These are phyloP conservation scores for Drosophila phalerata DNA, from an alignment of 2,888 invertebrate species.

Conservation along the genomic window DNA sequence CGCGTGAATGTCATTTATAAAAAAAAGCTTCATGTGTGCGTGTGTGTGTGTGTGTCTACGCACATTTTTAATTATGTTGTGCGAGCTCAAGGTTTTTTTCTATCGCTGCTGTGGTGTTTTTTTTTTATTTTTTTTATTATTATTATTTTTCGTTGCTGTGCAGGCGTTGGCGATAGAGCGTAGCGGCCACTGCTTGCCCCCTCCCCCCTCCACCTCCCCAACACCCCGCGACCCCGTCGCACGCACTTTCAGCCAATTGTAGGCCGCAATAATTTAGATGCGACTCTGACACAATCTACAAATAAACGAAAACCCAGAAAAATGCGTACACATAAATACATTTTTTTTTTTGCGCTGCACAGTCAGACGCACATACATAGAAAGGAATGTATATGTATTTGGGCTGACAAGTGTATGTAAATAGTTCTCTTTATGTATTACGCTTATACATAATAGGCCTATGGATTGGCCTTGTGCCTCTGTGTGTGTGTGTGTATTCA, in stretches of 20 bases:
- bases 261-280: constrained; percentile 69
- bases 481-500: constrained; percentile 22
- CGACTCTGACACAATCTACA: constrained; percentile 65
- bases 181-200: constrained; percentile 32
- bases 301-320: constrained; percentile 37
- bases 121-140: constrained; percentile 28
- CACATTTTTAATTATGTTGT: constrained; percentile 82
- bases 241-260: constrained; percentile 75
- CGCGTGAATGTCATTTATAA: constrained; percentile 79
- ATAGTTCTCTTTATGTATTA: constrained; percentile 32
- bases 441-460: constrained; percentile 34
- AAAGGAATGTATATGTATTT: neutral
- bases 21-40: constrained; percentile 63
- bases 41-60: constrained; percentile 66
- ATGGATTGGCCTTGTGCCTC: constrained; percentile 12
- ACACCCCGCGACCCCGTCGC: neutral
- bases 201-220: constrained; percentile 1
- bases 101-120: constrained; percentile 42
- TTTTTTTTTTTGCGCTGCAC: constrained; percentile 51
- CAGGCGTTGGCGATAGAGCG: constrained; percentile 68
- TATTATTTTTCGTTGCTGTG: constrained; percentile 73
- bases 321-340: constrained; percentile 21
- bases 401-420: constrained; percentile 33
- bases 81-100: constrained; percentile 80
- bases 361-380: constrained; percentile 9